Evolutionary conservation across 2,888 invertebrate species (phyloP).

Genomic region (Colostygia pectinataria): DNA sequence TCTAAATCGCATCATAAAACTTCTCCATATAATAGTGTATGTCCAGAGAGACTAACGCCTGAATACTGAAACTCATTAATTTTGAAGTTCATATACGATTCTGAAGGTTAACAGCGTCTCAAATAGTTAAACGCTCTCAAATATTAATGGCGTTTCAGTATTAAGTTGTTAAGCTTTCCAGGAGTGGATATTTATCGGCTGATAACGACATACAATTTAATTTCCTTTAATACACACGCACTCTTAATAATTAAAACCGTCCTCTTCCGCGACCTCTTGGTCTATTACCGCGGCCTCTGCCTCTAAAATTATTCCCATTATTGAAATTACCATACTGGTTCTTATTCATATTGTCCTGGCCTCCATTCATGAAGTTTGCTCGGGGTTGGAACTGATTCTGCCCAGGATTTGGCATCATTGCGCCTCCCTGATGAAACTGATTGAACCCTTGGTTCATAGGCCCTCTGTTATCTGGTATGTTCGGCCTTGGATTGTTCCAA

Average conservation of each 20-base stretch:
- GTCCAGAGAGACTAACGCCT: too few species aligned
- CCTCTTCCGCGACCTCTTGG: constrained; percentile 58
- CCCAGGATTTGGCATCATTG: constrained; percentile 2
- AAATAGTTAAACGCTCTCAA: too few species aligned
- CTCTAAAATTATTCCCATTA: constrained; percentile 36
- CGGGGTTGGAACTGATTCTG: constrained; percentile 28
- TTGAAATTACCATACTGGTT: constrained; percentile 45
- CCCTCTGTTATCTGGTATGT: constrained; percentile 24
- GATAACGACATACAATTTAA: neutral
- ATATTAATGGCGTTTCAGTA: too few species aligned
- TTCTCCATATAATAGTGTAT: too few species aligned
- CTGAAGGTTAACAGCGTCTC: too few species aligned
- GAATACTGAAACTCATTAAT: too few species aligned
- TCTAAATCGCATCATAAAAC: too few species aligned
- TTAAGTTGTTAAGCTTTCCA: too few species aligned
- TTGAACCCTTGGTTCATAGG: constrained; percentile 22
- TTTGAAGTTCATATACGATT: too few species aligned
- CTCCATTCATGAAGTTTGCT: constrained; percentile 51
- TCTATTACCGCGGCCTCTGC: constrained; percentile 46
- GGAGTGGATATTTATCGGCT: too few species aligned
- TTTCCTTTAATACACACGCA: neutral
- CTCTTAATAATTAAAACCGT: constrained; percentile 24
- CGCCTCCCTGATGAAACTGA: constrained; percentile 16
- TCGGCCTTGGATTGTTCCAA: constrained; percentile 27
- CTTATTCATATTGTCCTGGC: constrained; percentile 34